Percentiles rank a stretch among this genome's conserved stretches.
phyloP scores from a whole-genome alignment of 92 coral and sea anemone genomes.

The Isaurus tuberculatus region DNA sequence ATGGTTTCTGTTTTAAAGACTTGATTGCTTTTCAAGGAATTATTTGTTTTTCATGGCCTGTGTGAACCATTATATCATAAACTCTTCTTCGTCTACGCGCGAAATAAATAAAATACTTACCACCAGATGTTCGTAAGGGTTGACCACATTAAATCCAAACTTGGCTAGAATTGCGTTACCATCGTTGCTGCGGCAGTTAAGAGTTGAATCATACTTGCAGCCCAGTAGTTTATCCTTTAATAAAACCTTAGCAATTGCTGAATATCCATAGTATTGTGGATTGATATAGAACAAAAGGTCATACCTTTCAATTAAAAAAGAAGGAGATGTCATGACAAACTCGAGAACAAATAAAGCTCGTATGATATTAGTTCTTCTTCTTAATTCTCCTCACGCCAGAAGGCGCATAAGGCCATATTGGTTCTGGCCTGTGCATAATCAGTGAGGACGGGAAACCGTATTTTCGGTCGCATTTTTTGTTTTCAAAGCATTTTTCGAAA shows the following conservation, averaged over 20 bases:
- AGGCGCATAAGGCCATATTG: too few relatives aligned
- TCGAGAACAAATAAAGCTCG: background rate
- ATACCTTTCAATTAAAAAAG: slow-evolving; percentile 44
- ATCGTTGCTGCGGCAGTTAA: slow-evolving; percentile 68
- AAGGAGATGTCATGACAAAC: background rate
- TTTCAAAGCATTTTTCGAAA: too few relatives aligned
- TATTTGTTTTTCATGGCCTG: too few relatives aligned
- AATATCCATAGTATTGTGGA: slow-evolving; percentile 73
- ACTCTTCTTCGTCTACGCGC: background rate
- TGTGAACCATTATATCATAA: too few relatives aligned
- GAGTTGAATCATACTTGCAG: slow-evolving; percentile 67
- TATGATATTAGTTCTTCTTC: too few relatives aligned
- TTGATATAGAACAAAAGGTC: slow-evolving; percentile 65
- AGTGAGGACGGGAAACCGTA: too few relatives aligned
- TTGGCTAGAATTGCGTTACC: slow-evolving; percentile 69
- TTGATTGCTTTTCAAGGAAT: too few relatives aligned
- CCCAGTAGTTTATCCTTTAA: slow-evolving; percentile 50
- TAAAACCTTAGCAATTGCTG: slow-evolving; percentile 69
- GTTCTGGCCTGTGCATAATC: too few relatives aligned
- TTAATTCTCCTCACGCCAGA: too few relatives aligned
- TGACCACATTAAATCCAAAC: slow-evolving; percentile 66
- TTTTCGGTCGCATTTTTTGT: too few relatives aligned
- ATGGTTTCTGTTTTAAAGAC: too few relatives aligned
- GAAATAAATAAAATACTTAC: slow-evolving; percentile 36
- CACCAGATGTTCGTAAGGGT: slow-evolving; percentile 64